Conservation (phyloP, 2,797 vertebrate genomes). For the Florisuga fusca region DNA sequence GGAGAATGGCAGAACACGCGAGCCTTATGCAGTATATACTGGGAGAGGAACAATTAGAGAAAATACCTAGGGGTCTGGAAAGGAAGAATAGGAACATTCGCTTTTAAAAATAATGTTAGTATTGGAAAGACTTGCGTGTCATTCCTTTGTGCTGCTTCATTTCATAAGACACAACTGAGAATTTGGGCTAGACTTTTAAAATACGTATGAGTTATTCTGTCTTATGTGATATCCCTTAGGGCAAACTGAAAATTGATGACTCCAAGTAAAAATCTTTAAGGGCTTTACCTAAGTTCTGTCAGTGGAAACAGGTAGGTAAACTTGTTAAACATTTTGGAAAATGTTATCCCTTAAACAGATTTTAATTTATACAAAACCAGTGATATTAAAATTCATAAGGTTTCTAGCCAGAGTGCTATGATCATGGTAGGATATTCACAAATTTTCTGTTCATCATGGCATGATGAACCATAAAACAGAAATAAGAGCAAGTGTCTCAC, state of each 20-base stretch:
- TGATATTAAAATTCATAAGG: background rate
- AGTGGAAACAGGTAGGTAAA: background rate
- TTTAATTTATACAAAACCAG: background rate
- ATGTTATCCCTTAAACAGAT: background rate
- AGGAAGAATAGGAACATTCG: background rate
- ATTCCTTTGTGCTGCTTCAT: background rate
- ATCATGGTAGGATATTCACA: background rate
- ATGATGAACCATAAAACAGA: background rate
- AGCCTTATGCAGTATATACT: background rate
- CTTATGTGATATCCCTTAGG: background rate
- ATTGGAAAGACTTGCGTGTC: background rate
- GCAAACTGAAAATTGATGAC: background rate
- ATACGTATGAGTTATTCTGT: background rate
- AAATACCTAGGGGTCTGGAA: background rate
- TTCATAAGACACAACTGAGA: background rate
- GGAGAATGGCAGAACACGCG: background rate
- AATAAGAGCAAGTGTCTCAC: background rate
- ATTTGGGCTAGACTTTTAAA: background rate
- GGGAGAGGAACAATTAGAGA: background rate
- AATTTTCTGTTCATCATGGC: background rate
- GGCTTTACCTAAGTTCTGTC: background rate
- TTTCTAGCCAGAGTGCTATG: background rate
- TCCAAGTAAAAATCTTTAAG: background rate
- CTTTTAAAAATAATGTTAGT: background rate
- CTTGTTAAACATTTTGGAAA: background rate